Base-by-base conservation (phyloP, 1,140 invertebrate genomes). In the Drosophila malerkotliana region DNA sequence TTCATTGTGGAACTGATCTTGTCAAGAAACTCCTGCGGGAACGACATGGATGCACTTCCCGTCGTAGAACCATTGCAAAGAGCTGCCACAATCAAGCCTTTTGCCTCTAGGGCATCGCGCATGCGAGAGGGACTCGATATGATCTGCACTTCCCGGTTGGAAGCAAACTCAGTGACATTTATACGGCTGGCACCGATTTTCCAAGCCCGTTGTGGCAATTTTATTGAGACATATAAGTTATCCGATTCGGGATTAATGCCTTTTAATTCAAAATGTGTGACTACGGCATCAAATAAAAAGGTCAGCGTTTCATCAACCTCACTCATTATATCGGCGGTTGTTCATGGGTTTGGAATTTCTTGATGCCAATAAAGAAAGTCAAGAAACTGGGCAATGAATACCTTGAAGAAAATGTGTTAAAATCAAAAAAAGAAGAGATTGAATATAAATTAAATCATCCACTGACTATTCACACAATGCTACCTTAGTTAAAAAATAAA, bases 111-210 rank as follows among this genome's bases (percentile, higher is more conserved):
- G 12, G 0, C 8, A 3, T 32, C 1, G 2, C 59, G 60, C 10
- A 67, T 2, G 1, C 0, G 2, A 3, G 9, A 1, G 2, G 63
- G 15, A 10, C 10, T 47, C 26, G 8, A 9, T 0, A 2, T 0
- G n/a, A 64, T 6, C 8, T 64, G n/a, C 18, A 12, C 6, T 14
- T 67, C 63, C 10, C 47, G 47, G 26, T 51, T 63, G 14, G 45
- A 24, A 26, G 9, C 45, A 10, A 88, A 83, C 0, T 66, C 75
- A 0, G 6, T 34, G 0, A 88, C 83, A 55, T 88, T 88, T 0
- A 88, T 56, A 9, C 82, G 60, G 37, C 81, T 84, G 5, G 63
- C 6, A 1, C 0, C 0, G 24, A 12, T 0, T 21, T 14, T 1
- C n/a, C 39, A 10, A 49, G 41, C 3, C 18, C 18, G 7, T 1